phyloP scores from a whole-genome alignment of 2,113 vertebrate genomes.

The Collichthys lucidus region DNA sequence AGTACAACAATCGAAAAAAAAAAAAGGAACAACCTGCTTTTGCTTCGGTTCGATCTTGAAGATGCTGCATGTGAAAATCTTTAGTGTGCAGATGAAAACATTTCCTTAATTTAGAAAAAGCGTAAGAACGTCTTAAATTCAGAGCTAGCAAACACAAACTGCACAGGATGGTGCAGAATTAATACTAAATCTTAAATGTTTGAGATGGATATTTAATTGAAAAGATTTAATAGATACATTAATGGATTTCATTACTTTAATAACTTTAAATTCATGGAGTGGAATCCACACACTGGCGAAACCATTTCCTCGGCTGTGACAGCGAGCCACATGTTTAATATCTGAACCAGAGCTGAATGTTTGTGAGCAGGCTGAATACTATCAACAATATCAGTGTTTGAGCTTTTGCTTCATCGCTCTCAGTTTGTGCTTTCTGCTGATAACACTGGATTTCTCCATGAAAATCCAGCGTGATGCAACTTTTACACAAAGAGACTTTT shows the following conservation, averaged over 20 bases:
- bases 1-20: background rate
- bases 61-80: background rate
- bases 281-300: background rate
- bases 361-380: background rate
- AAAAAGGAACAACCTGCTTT: no score
- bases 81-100: background rate
- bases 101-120: background rate
- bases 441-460: background rate
- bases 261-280: background rate
- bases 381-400: slow-evolving; percentile 6
- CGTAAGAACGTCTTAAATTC: background rate
- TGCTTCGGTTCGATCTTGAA: no score
- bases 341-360: background rate
- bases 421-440: background rate
- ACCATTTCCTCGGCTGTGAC: background rate
- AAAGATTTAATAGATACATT: no score
- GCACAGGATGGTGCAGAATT: background rate
- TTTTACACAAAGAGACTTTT: background rate
- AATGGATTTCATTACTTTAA: no score
- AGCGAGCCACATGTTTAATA: background rate
- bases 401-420: background rate
- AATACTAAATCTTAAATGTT: background rate
- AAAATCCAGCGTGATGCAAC: background rate
- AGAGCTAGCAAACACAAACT: background rate
- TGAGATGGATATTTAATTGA: background rate